These are phyloP conservation scores for Frankliniella intonsa DNA, from an alignment of 2,888 invertebrate genomes.

Conservation along the genomic window DNA sequence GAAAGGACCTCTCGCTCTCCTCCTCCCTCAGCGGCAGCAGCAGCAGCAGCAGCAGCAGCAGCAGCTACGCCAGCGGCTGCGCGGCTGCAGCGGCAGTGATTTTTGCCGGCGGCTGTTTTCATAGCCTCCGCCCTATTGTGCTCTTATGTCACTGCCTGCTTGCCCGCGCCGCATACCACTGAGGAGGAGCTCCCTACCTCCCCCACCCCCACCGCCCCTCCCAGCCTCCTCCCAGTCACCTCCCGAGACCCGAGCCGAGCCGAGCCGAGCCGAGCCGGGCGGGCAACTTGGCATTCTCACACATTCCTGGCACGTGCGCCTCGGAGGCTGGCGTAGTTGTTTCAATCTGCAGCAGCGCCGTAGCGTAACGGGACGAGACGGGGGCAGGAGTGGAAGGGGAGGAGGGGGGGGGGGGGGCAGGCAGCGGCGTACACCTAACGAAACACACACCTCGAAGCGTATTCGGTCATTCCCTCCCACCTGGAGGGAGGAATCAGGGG, in stretches of 20 bases:
- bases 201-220: background rate
- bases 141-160: constrained; percentile 7
- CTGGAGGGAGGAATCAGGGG: background rate
- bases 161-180: background rate
- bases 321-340: constrained; percentile 10
- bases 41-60: background rate
- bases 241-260: background rate
- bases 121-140: constrained; percentile 2
- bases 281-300: constrained; percentile 8
- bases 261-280: background rate
- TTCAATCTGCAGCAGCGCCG: constrained; percentile 3
- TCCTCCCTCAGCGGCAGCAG: background rate
- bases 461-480: background rate
- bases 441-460: background rate
- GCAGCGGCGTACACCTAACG: background rate
- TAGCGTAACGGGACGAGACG: background rate
- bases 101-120: constrained; percentile 18
- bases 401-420: background rate
- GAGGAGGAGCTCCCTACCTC: background rate
- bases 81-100: background rate
- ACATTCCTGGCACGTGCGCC: constrained; percentile 18
- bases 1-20: background rate
- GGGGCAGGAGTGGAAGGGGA: background rate
- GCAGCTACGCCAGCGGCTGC: background rate
- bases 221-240: background rate